These are phyloP conservation scores for Bombus consobrinus DNA, from an alignment of 1,140 invertebrate species.

Conservation along the genomic window DNA sequence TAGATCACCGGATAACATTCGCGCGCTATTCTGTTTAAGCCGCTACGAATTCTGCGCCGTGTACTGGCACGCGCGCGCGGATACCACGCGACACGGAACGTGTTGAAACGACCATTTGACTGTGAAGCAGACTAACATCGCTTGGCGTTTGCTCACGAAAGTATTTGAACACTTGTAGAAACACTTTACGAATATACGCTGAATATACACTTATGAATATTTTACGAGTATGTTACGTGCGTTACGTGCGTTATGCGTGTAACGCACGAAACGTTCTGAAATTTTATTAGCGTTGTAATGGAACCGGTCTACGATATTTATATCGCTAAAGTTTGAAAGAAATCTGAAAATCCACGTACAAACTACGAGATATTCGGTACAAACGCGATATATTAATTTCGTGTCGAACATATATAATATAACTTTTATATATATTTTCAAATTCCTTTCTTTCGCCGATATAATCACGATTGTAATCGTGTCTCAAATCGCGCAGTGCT, in stretches of 20 bases:
- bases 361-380: no score
- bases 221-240: background rate
- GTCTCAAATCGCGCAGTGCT: no score
- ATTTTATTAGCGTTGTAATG: background rate
- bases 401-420: no score
- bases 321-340: background rate
- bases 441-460: no score
- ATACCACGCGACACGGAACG: background rate
- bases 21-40: conserved; percentile 32
- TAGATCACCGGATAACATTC: conserved; percentile 12
- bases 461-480: no score
- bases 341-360: background rate
- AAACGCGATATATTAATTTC: no score
- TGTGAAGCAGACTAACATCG: background rate
- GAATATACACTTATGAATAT: background rate
- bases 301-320: no score
- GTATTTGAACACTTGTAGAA: background rate
- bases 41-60: conserved; percentile 28
- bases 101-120: background rate
- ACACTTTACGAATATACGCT: background rate
- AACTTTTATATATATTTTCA: no score
- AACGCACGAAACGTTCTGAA: background rate
- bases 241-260: no score
- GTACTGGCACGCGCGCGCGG: background rate
- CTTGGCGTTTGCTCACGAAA: background rate